phyloP scores from a whole-genome alignment of 2,888 invertebrate species.

The Cetonia aurata region DNA sequence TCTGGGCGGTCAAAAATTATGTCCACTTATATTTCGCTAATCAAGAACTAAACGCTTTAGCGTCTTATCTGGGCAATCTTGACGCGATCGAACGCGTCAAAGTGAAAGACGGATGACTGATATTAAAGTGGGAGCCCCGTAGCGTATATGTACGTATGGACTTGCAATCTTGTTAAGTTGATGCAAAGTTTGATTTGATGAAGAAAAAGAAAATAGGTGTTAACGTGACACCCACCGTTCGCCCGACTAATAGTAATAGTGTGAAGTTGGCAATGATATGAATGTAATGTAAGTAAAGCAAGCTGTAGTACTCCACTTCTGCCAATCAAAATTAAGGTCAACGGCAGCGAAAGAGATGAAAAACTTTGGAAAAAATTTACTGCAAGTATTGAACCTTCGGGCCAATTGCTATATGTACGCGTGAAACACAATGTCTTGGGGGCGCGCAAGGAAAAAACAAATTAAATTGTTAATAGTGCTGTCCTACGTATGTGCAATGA shows the following conservation, averaged over 20 bases:
- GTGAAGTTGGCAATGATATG: constrained; percentile 23
- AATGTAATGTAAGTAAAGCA: constrained; percentile 20
- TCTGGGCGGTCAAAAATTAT: constrained; percentile 27
- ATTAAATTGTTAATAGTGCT: constrained; percentile 21
- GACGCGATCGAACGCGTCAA: constrained; percentile 18
- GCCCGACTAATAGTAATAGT: constrained; percentile 24
- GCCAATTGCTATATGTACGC: constrained; percentile 2
- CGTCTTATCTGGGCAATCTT: constrained; percentile 31
- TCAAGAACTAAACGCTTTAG: constrained; percentile 20
- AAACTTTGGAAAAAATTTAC: constrained; percentile 43
- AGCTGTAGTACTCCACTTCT: constrained; percentile 53
- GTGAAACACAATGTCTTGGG: constrained; percentile 7
- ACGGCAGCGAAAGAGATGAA: constrained; percentile 49
- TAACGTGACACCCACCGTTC: constrained; percentile 20
- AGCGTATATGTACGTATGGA: constrained; percentile 1
- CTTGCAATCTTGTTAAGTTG: no score
- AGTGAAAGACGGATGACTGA: constrained; percentile 12
- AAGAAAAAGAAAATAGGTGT: constrained; percentile 18
- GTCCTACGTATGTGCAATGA: neutral
- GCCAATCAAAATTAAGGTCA: constrained; percentile 60
- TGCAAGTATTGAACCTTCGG: constrained; percentile 4
- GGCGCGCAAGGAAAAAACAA: constrained; percentile 24
- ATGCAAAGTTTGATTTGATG: neutral
- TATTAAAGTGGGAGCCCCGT: constrained; percentile 5
- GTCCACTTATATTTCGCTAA: constrained; percentile 26